These are phyloP conservation scores for Toxonevra muliebris DNA, from an alignment of 2,888 invertebrate species.

Conservation along the genomic window DNA sequence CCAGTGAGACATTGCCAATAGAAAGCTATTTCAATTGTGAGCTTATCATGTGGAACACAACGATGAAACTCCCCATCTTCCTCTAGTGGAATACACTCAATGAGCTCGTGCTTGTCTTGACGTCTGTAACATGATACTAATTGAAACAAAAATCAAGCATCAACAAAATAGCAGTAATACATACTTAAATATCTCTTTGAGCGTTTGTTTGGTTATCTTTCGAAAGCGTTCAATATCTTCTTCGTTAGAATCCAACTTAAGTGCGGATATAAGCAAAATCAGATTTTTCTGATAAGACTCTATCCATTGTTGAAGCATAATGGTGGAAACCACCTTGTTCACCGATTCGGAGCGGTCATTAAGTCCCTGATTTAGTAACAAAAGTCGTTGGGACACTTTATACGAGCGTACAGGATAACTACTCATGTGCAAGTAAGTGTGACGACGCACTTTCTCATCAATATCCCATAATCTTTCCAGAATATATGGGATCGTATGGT, in stretches of 20 bases:
- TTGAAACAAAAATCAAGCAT: neutral
- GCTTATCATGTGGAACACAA: slow-evolving; percentile 66
- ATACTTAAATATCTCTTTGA: slow-evolving; percentile 70
- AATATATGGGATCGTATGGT: slow-evolving; percentile 75
- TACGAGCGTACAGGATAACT: slow-evolving; percentile 66
- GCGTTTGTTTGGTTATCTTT: slow-evolving; percentile 67
- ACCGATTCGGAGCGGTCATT: slow-evolving; percentile 70
- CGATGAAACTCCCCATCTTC: slow-evolving; percentile 63
- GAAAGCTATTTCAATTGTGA: slow-evolving; percentile 69
- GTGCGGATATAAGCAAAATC: slow-evolving; percentile 75
- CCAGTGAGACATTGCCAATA: slow-evolving; percentile 73
- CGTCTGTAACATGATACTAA: slow-evolving; percentile 47
- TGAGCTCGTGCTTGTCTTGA: slow-evolving; percentile 60
- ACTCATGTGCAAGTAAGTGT: slow-evolving; percentile 66
- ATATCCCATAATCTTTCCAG: slow-evolving; percentile 79
- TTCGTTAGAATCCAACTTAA: slow-evolving; percentile 76
- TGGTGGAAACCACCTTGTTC: slow-evolving; percentile 64
- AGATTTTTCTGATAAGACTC: slow-evolving; percentile 76
- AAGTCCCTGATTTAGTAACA: slow-evolving; percentile 71
- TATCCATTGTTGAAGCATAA: slow-evolving; percentile 79
- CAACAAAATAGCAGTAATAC: slow-evolving; percentile 39
- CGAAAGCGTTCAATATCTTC: slow-evolving; percentile 72
- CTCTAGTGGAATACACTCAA: slow-evolving; percentile 64
- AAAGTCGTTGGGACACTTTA: slow-evolving; percentile 72
- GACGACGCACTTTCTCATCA: slow-evolving; percentile 76